A percentile compares a stretch with the other conserved stretches of the same genome.
These are phyloP conservation scores for Pipistrellus kuhlii DNA, from an alignment of 2,797 vertebrate species.

Conservation along the genomic window DNA sequence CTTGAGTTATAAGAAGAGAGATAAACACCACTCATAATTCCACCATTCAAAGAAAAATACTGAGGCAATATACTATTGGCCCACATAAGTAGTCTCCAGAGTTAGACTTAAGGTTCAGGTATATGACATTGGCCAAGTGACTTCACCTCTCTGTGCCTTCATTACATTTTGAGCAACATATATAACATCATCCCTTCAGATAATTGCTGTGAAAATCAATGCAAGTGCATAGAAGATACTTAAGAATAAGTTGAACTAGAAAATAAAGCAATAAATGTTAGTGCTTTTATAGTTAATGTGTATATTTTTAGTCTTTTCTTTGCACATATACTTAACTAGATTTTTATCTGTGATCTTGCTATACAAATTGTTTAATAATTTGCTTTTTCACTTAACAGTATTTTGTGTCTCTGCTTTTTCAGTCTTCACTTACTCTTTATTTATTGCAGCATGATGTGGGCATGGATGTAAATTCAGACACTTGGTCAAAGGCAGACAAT, in stretches of 20 bases:
- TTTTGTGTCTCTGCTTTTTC: neutral
- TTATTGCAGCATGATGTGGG: neutral
- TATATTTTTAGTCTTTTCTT: neutral
- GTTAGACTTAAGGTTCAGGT: neutral
- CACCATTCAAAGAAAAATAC: neutral
- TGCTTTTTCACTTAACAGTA: neutral
- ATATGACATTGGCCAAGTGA: neutral
- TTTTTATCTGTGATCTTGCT: neutral
- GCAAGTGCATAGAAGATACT: neutral
- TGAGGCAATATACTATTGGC: no score
- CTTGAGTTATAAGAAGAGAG: neutral
- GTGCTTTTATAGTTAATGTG: neutral
- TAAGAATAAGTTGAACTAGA: neutral
- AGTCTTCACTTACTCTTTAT: neutral
- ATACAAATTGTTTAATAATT: neutral
- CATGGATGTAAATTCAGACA: fast-evolving
- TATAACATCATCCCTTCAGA: neutral
- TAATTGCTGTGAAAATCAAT: neutral
- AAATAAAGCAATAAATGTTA: neutral
- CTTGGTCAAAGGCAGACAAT: neutral
- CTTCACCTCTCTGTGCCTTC: neutral
- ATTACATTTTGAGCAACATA: neutral
- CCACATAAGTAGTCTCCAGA: neutral
- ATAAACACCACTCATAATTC: neutral
- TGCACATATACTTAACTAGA: neutral